Percentiles rank a stretch among this genome's conserved stretches.
phyloP scores from a whole-genome alignment of 2,888 invertebrate species.

The Odontothrips loti region DNA sequence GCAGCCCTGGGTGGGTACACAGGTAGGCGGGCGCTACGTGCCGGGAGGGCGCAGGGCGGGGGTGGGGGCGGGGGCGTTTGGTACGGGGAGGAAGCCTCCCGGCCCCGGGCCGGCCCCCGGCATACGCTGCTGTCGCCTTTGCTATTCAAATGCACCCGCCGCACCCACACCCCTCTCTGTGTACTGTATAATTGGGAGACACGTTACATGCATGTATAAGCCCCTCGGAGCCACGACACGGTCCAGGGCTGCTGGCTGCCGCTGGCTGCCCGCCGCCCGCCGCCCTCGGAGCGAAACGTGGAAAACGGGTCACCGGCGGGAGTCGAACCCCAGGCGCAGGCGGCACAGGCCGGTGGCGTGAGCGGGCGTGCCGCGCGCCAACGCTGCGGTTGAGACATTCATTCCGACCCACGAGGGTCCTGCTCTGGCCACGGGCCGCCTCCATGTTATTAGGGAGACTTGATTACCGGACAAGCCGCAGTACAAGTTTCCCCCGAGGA shows the following conservation, averaged over 20 bases:
- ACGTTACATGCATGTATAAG: neutral
- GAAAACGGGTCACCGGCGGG: no score
- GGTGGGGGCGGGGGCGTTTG: no score
- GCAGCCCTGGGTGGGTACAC: no score
- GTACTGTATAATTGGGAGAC: constrained; percentile 12
- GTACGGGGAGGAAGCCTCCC: neutral
- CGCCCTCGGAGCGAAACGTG: no score
- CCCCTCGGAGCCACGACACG: no score
- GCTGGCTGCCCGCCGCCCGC: no score
- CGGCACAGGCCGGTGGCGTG: no score
- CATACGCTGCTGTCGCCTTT: neutral
- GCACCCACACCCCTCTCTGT: neutral
- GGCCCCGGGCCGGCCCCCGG: neutral
- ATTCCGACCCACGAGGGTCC: neutral
- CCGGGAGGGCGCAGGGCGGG: no score
- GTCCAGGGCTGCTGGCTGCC: no score
- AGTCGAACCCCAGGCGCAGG: no score
- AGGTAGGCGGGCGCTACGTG: no score
- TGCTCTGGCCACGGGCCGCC: neutral
- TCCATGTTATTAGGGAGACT: constrained; percentile 9
- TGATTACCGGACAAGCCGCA: constrained; percentile 24
- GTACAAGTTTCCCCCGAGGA: constrained; percentile 25
- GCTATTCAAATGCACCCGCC: constrained; percentile 5
- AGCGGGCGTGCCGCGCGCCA: neutral
- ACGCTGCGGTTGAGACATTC: neutral